Base-by-base conservation (phyloP, 1,140 invertebrate genomes). In the Idris sp. region DNA sequence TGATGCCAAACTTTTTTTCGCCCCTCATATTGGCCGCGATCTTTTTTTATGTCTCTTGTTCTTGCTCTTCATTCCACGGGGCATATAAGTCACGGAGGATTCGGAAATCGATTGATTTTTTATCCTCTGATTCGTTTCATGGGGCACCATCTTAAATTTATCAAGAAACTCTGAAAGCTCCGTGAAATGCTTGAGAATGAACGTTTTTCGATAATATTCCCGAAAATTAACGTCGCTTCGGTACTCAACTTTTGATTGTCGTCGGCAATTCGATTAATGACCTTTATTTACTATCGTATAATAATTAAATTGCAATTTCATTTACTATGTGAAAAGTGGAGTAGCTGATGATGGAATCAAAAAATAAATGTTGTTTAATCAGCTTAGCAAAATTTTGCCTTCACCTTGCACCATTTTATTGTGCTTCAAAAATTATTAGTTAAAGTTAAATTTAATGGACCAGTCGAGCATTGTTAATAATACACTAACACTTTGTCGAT, bases 71-170 rank as follows among this genome's bases (percentile, higher is more conserved):
- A 14, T 38, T 22, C 5, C 28, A 11, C 28, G 4, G 15, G 25
- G 30, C 35, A 22, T 61, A 64, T 69, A 65, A 76, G 74, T 72
- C 56, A 62, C 67, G 40, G 33, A 65, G 46, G 44, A 69, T 65
- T 67, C 74, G 65, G 67, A 65, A 72, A 53, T 38, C 59, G 61
- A 72, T 76, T 62, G 68, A 76, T 72, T 76, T 67, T 76, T 72
- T 61, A 76, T 54, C 61, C 67, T 68, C 67, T 67, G 67, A 72
- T 76, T 74, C 72, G 64, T 62, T 72, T 62, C 67, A 68, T 67
- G 61, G 61, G 62, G 51, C 64, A 67, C 56, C 36, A 59, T 65
- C 61, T 54, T 62, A 58, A 76, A 68, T 48, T 76, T 72, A 76
- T 68, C 62, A 44, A 68, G 62, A n/a, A n/a, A 67, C 64, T 68